Base-by-base conservation (phyloP, 2,797 vertebrate species). In the Syndactyla subalaris region DNA sequence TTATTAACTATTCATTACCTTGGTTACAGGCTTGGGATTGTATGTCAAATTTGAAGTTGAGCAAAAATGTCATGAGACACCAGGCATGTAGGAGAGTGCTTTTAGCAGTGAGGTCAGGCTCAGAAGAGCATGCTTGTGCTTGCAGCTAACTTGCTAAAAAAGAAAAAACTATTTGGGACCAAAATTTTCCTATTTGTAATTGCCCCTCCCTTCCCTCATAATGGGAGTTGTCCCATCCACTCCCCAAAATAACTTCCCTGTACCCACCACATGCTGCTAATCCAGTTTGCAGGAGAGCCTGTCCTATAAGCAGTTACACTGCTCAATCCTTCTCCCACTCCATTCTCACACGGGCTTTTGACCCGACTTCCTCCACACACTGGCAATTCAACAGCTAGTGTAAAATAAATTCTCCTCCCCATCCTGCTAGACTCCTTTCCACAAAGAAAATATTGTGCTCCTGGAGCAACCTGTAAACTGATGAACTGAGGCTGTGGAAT, bases 1-100 rank as follows among this genome's bases (percentile, higher is more conserved):
- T 96, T 88, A 95, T 96, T 97, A 97, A 95, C 85, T 95, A 95
- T 93, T 96, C 83, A 96, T 92, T 94, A 94, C 83, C 71, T 85
- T 93, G 67, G 93, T 79, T 95, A 95, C 94, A 95, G 88, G 52
- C 85, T 89, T 82, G 43, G 80, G 88, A 94, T 81, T 94, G 75
- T 75, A 84, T 96, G 76, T 90, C 94, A 96, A 89, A 93, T 88
- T 52, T 79, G 81, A 95, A 94, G 76, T 70, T 84, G 57, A 95
- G 5, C 79, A 92, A 95, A 96, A 96, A 70, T 89, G 90, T 95
- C 95, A 96, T 82, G 78, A 92, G 96, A 95, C 84, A 93, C 83
- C 68, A 93, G 65, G 90, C 85, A 96, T 43, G 74, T 77, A 71
- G 66, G 63, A 90, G 61, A 88, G 76, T 71, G 85, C 77, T 92